Evolutionary conservation across 2,113 vertebrate species (phyloP).

Genomic region (Chrysochloris asiatica): DNA sequence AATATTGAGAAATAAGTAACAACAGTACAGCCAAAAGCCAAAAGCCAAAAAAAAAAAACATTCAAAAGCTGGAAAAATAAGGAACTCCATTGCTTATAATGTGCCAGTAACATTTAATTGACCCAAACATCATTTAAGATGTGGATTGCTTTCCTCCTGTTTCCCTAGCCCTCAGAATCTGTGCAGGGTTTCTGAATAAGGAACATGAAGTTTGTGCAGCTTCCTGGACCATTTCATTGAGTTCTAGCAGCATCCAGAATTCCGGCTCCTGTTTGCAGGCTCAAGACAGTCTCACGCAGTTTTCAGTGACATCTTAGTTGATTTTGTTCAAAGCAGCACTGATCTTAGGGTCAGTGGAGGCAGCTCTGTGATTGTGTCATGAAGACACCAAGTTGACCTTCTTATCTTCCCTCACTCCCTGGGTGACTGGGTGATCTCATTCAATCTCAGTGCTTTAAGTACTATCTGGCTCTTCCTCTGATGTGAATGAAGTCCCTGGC

Average conservation of each 20-base stretch:
- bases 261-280: neutral
- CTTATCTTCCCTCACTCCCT: neutral
- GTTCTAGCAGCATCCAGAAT: neutral
- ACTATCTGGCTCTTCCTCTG: neutral
- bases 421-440: neutral
- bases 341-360: neutral
- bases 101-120: neutral
- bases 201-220: fast-evolving
- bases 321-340: neutral
- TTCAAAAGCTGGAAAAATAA: neutral
- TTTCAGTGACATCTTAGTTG: too few relatives aligned
- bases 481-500: neutral
- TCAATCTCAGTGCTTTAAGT: neutral
- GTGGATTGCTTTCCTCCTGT: neutral
- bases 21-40: neutral
- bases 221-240: neutral
- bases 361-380: neutral
- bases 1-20: neutral
- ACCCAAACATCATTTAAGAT: neutral
- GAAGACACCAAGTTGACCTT: neutral
- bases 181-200: neutral
- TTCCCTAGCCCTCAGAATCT: neutral
- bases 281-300: neutral
- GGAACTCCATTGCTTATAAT: fast-evolving
- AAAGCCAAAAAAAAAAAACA: too few relatives aligned